These are phyloP conservation scores for Leucopsar rothschildi DNA, from an alignment of 2,113 vertebrate genomes.

Conservation along the genomic window DNA sequence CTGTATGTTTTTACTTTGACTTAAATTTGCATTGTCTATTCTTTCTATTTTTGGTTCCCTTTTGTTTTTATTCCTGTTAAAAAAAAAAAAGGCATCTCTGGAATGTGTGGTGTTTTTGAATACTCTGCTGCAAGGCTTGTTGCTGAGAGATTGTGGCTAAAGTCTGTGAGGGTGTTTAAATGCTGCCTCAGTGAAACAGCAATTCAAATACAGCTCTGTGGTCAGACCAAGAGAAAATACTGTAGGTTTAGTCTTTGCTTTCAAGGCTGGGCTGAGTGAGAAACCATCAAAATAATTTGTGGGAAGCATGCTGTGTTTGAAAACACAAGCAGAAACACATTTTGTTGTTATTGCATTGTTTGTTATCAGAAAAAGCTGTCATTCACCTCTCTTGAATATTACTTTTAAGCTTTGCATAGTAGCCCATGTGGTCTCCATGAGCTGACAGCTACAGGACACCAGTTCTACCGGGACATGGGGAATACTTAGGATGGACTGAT, in stretches of 20 bases:
- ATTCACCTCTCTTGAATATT: not conserved
- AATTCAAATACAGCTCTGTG: not conserved
- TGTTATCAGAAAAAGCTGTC: not conserved
- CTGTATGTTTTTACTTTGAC: not conserved
- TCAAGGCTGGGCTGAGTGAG: not conserved
- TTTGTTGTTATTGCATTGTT: not conserved
- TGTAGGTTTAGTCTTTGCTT: not conserved
- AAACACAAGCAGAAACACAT: not conserved
- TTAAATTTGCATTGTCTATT: not conserved
- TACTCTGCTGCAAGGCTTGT: not conserved
- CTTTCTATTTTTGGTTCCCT: not conserved
- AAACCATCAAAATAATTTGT: not conserved
- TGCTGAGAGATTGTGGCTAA: not conserved
- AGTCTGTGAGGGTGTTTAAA: not conserved
- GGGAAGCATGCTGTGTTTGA: not conserved
- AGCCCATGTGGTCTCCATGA: not conserved
- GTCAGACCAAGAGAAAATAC: not conserved
- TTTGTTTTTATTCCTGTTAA: not conserved
- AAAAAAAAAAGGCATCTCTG: not conserved
- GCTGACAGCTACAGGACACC: not conserved
- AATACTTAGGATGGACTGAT: not conserved
- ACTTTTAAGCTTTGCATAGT: not conserved
- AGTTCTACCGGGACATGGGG: not conserved
- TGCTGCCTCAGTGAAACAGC: not conserved
- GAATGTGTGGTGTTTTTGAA: not conserved